Evolutionary conservation across 2,797 vertebrate genomes (phyloP).

Genomic region (Myiothlypis chrysogaster): DNA sequence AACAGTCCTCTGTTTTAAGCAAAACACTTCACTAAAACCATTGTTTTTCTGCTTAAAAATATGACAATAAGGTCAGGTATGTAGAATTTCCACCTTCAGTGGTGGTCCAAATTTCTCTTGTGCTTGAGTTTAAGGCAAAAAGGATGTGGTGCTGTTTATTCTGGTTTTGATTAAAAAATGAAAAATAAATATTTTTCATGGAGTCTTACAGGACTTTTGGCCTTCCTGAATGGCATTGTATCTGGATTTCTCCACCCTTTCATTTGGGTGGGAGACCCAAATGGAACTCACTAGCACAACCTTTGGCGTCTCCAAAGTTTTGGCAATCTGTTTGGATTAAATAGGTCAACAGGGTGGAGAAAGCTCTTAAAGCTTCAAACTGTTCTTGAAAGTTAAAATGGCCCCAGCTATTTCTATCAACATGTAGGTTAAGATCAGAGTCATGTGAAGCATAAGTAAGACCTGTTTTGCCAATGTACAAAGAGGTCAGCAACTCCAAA

Average conservation of each 20-base stretch:
- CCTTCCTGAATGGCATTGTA: not conserved
- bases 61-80: not conserved
- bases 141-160: slow-evolving; percentile 28
- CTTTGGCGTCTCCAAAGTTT: not conserved
- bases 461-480: not conserved
- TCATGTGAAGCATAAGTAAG: not conserved
- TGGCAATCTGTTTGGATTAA: slow-evolving; percentile 43
- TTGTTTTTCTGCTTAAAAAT: not conserved
- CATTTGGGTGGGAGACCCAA: slow-evolving; percentile 13
- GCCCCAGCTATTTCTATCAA: slow-evolving; percentile 3
- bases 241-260: slow-evolving; percentile 38
- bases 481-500: not conserved
- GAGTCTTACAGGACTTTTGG: not conserved
- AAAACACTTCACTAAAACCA: not conserved
- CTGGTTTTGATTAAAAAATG: slow-evolving; percentile 32
- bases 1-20: not conserved
- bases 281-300: slow-evolving; percentile 13
- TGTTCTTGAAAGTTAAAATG: slow-evolving; percentile 40
- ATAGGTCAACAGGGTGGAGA: slow-evolving; percentile 30
- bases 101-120: slow-evolving; percentile 4
- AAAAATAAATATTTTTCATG: slow-evolving; percentile 59
- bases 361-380: slow-evolving; percentile 13
- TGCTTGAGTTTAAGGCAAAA: slow-evolving; percentile 12
- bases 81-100: slow-evolving; percentile 10
- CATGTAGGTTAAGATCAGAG: not conserved